A percentile compares a stretch with the other conserved stretches of the same genome.
Conservation (phyloP, 92 coral and sea anemone genomes). For the Metridium senile region DNA sequence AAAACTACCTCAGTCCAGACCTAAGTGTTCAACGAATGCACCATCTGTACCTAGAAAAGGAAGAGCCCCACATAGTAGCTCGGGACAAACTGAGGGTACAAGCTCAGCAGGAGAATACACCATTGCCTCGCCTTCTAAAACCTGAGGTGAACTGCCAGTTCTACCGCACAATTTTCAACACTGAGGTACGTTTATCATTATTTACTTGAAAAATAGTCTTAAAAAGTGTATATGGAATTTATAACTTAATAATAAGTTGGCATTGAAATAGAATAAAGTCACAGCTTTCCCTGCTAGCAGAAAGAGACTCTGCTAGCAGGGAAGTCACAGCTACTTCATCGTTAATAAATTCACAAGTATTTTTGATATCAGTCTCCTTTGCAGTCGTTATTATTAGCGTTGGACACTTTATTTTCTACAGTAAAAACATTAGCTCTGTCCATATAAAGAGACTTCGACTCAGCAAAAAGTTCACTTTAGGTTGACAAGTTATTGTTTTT, state of each 20-base stretch:
- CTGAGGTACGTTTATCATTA: constrained; percentile 1
- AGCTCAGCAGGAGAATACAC: neutral
- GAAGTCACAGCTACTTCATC: no score
- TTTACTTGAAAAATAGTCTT: neutral
- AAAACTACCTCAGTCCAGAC: neutral
- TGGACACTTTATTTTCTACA: no score
- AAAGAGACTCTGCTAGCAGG: no score
- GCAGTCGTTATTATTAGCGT: no score
- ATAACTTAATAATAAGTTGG: neutral
- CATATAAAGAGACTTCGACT: no score
- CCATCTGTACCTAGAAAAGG: constrained; percentile 12
- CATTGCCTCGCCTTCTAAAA: neutral
- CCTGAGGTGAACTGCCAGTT: neutral
- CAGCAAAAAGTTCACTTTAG: no score
- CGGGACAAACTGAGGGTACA: constrained; percentile 1
- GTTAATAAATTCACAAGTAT: no score
- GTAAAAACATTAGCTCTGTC: no score
- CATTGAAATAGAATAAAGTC: neutral
- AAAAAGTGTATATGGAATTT: neutral
- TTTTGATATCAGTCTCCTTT: no score
- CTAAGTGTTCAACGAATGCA: constrained; percentile 22
- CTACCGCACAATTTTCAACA: constrained; percentile 1
- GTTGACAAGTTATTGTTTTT: no score
- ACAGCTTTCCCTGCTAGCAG: no score
- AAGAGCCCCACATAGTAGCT: constrained; percentile 16